Percentiles rank a stretch among this genome's conserved stretches.
These are phyloP conservation scores for Agriopis leucophaearia DNA, from an alignment of 2,888 invertebrate species.

Conservation along the genomic window DNA sequence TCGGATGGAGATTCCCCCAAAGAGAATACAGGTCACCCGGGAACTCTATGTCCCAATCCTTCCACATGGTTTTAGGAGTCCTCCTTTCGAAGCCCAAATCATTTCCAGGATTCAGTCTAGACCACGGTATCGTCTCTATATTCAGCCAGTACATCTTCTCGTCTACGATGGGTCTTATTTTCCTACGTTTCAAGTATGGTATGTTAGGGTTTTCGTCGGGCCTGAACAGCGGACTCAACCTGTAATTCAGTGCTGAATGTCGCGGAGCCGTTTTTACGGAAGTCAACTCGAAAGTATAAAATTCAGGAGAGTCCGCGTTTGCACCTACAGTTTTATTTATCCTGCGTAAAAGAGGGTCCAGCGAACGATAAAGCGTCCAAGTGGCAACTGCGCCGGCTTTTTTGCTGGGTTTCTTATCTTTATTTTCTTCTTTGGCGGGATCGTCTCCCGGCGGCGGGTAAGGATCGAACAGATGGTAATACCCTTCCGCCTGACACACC, in stretches of 20 bases:
- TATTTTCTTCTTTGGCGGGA: constrained; percentile 38
- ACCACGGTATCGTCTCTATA: constrained; percentile 76
- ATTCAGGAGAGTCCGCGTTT: constrained; percentile 67
- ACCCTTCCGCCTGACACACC: constrained; percentile 84
- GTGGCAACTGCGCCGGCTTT: constrained; percentile 64
- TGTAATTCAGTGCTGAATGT: constrained; percentile 73
- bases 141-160: constrained; percentile 84
- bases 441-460: constrained; percentile 74
- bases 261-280: constrained; percentile 84
- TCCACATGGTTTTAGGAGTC: constrained; percentile 82
- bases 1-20: constrained; percentile 89
- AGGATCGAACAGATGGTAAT: constrained; percentile 88
- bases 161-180: constrained; percentile 67
- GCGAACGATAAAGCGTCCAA: constrained; percentile 79
- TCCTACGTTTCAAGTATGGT: constrained; percentile 68
- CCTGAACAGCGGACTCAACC: constrained; percentile 76
- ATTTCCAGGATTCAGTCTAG: constrained; percentile 69
- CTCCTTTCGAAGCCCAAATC: constrained; percentile 71
- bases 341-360: constrained; percentile 67
- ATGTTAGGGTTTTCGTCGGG: constrained; percentile 75
- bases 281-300: constrained; percentile 86
- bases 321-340: constrained; percentile 60
- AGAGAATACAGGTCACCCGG: constrained; percentile 89
- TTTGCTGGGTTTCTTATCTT: constrained; percentile 39
- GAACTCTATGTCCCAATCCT: constrained; percentile 90